Percentiles rank a stretch among this genome's conserved stretches.
These are phyloP conservation scores for Aphelinus certus DNA, from an alignment of 1,140 invertebrate species.

Conservation along the genomic window DNA sequence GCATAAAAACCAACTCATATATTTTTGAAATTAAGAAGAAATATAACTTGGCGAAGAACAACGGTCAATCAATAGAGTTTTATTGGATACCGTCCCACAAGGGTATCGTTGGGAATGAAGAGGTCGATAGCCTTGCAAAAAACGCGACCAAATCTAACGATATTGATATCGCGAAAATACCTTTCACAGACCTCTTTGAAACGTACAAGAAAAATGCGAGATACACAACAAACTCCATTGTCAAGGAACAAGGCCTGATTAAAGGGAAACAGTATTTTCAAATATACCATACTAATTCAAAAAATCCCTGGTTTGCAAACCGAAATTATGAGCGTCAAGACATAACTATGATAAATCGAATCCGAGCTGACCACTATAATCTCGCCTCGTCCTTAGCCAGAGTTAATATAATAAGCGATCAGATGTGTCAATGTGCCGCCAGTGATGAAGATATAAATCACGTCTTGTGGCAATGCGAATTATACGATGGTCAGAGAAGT, in stretches of 20 bases:
- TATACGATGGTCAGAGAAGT: conserved; percentile 2
- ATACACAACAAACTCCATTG: background rate
- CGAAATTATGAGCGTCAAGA: too few relatives aligned
- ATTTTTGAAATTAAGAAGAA: conserved; percentile 16
- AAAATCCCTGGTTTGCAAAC: too few relatives aligned
- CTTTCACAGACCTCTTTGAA: background rate
- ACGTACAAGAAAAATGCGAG: background rate
- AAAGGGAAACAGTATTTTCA: conserved; percentile 11
- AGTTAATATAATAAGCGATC: background rate
- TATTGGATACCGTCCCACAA: conserved; percentile 13
- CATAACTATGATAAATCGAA: background rate
- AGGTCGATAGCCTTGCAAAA: conserved; percentile 9
- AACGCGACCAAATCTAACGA: background rate
- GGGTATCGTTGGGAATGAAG: conserved; percentile 15
- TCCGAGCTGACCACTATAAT: background rate
- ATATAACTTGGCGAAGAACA: background rate
- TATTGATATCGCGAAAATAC: background rate
- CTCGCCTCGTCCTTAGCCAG: background rate
- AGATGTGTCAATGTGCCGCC: background rate
- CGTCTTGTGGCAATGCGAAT: background rate
- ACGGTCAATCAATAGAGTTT: background rate
- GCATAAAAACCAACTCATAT: background rate
- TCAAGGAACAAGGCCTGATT: conserved; percentile 1
- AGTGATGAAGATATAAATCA: background rate
- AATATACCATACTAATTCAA: background rate